Evolutionary conservation across 2,888 invertebrate species (phyloP).

Genomic region (Phalangium opilio): DNA sequence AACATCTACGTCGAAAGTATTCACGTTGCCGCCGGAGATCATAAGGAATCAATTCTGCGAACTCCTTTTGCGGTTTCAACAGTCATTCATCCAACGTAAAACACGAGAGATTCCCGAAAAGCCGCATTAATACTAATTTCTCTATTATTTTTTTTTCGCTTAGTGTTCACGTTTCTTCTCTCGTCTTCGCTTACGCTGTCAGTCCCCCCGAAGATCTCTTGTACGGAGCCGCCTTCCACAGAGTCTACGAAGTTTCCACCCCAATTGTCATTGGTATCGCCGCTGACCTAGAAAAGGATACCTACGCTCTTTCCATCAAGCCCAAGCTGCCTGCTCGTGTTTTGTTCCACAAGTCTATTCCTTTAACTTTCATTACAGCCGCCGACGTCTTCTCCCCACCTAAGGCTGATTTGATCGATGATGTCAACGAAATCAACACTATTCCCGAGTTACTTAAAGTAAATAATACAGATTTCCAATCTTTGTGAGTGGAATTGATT

Average conservation of each 20-base stretch:
- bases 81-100: not conserved
- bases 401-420: constrained; percentile 7
- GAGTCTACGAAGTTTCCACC: constrained; percentile 16
- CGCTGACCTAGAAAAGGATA: constrained; percentile 6
- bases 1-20: constrained; percentile 6
- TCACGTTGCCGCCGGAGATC: constrained; percentile 2
- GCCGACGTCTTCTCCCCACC: constrained; percentile 9
- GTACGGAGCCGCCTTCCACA: constrained; percentile 22
- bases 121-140: not conserved
- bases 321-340: constrained; percentile 9
- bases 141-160: not conserved
- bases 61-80: not conserved
- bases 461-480: no score
- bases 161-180: constrained; percentile 1
- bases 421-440: no score
- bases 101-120: no score
- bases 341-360: constrained; percentile 8
- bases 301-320: constrained; percentile 9
- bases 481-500: no score
- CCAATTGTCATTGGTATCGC: constrained; percentile 21
- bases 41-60: not conserved
- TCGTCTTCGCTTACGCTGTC: constrained; percentile 7
- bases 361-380: constrained; percentile 13
- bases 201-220: constrained; percentile 5
- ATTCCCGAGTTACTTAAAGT: no score